Base-by-base conservation (phyloP, 2,113 vertebrate species). In the Parotia lawesii region DNA sequence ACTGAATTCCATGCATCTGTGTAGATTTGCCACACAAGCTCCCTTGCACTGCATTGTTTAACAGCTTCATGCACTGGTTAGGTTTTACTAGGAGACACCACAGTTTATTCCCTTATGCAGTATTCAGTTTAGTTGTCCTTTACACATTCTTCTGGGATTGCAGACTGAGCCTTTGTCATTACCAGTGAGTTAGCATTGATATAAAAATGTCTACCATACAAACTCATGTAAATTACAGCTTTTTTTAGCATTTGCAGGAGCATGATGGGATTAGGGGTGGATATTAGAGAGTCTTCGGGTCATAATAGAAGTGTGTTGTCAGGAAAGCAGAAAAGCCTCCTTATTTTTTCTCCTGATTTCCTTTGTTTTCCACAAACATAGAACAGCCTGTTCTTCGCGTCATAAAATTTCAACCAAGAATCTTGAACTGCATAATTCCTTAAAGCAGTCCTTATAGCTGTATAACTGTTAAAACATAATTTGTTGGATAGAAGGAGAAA, bases 171-270 rank as follows among this genome's bases (percentile, higher is more conserved):
- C 6, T 66, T 44, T 70, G 48, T 70, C 4, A 0, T 74, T 92
- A 47, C 38, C 14, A 28, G 24, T 71, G 72, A 93, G 64, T 54
- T 91, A 73, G 72, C 56, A 51, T 77, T 83, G 75, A 23, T 58
- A 58, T 85, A 85, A 80, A 85, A 80, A 80, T 44, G 33, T 92
- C 72, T 82, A 88, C 56, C 58, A 44, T 71, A 85, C 50, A 85
- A 87, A 14, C 60, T 93, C 71, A 70, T 95, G 85, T 71, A 95
- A 94, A 91, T 73, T 70, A 38, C 33, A 66, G 45, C 50, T 51
- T 54, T 73, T 90, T 66, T 76, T 73, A 83, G 69, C 85, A 71
- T 93, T 95, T 95, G 58, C 18, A 44, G 42, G 58, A 72, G 56
- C 60, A 60, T 88, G 79, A 83, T 19, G 11, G 58, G 79, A 87